Conservation (phyloP, 2,113 vertebrate genomes). For the Arothron firmamentum region DNA sequence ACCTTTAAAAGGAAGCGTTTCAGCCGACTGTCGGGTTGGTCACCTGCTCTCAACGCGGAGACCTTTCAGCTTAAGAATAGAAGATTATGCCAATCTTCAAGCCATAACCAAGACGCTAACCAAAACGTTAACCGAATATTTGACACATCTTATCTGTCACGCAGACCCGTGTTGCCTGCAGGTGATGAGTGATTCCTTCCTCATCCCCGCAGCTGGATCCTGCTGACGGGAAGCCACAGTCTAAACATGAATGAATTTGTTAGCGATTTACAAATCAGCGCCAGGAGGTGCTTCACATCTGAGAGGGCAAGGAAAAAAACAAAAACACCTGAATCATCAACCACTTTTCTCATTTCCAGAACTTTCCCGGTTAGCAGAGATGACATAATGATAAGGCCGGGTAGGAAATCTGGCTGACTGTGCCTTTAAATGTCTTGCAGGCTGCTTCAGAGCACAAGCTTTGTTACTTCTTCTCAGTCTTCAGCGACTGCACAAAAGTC, state of each 20-base stretch:
- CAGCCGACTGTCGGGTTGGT: not conserved
- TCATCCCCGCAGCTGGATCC: too few species aligned
- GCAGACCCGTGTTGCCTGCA: slow-evolving; percentile 13
- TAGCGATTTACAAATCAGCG: not conserved
- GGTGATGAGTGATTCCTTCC: not conserved
- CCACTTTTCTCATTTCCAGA: too few species aligned
- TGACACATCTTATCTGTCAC: not conserved
- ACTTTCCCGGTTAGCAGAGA: too few species aligned
- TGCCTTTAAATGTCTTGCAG: slow-evolving; percentile 63
- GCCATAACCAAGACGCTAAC: too few species aligned
- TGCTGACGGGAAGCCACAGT: not conserved
- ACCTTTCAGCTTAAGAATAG: not conserved
- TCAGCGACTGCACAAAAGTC: slow-evolving; percentile 74
- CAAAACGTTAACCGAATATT: too few species aligned
- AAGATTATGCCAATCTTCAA: too few species aligned
- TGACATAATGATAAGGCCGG: slow-evolving; percentile 10
- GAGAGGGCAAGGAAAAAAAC: not conserved
- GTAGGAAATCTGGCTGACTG: slow-evolving; percentile 54
- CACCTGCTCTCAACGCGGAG: not conserved
- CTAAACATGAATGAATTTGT: slow-evolving; percentile 4
- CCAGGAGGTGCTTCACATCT: slow-evolving; percentile 18
- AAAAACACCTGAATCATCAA: slow-evolving; percentile 7
- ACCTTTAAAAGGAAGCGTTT: not conserved
- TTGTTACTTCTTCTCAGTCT: slow-evolving; percentile 69
- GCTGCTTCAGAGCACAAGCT: slow-evolving; percentile 15